Evolutionary conservation across 2,113 vertebrate genomes (phyloP), one percentile per base, ranked within the genome.

Genomic region (Cottus gobio): DNA sequence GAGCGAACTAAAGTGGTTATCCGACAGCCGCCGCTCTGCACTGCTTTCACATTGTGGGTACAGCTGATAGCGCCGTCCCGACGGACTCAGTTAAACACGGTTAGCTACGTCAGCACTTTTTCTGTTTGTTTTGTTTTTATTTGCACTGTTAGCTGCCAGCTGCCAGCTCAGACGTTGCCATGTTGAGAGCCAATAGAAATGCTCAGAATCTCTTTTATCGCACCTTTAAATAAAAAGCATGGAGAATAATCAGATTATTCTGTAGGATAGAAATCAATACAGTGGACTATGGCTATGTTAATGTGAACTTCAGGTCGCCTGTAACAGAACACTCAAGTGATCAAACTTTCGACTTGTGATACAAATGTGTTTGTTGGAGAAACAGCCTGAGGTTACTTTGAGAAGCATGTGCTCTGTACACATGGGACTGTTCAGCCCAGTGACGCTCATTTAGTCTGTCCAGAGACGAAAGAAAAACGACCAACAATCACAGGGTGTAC

Each of bases 401-500:
- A 83, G 77, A 79, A 74, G 76, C 86, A 84, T 79, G 70, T 82
- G 81, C 62, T 88, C 12, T 48, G 80, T 85, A 89, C 90, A 91
- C 80, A 90, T 88, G 90, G 80, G 80, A 86, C 79, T 82, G 79
- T 52, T 90, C 84, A 91, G 73, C 70, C 61, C 71, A 36, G 64
- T 60, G 58, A 85, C 10, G 65, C 58, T 80, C 52, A 58, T 71
- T 81, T 82, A 30, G 20, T 56, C 46, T 0, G 31, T 44, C 78
- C 76, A 82, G 78, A 77, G 34, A 71, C 46, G 54, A 62, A 75
- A 81, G 75, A 79, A 84, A 91, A 91, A 91, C 71, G 77, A 85
- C 79, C 82, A 60, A 8, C 80, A 70, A 83, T 85, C 72, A 66
- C 50, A 63, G n/a, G 77, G 71, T 75, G 67, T 58, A 83, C 82